Percentiles rank a stretch among this genome's conserved stretches.
These are phyloP conservation scores for Macrostomum lignano DNA, from an alignment of 1,140 invertebrate genomes.

Conservation along the genomic window DNA sequence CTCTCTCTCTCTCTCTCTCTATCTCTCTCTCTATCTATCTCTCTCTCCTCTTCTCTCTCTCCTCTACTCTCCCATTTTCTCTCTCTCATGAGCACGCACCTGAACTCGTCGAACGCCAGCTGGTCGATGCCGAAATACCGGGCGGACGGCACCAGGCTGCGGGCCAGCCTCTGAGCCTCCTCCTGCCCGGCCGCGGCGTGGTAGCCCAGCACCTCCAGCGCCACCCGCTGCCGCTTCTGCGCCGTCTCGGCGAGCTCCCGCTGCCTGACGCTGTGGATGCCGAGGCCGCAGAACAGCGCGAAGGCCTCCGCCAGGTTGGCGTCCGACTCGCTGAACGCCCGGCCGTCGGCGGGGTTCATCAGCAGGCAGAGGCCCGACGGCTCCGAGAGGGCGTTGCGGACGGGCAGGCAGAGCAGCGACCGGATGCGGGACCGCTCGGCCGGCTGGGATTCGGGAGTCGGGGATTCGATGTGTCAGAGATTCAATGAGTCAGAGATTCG, in stretches of 20 bases:
- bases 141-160: neutral
- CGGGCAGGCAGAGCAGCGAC: conserved; percentile 65
- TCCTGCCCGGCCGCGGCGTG: conserved; percentile 69
- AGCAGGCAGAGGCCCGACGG: conserved; percentile 85
- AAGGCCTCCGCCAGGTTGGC: conserved; percentile 90
- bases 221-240: conserved; percentile 86
- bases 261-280: conserved; percentile 86
- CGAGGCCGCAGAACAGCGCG: conserved; percentile 76
- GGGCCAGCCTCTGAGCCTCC: conserved; percentile 43
- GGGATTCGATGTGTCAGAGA: no score
- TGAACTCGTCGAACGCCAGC: conserved; percentile 5
- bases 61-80: no score
- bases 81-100: neutral
- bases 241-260: conserved; percentile 45
- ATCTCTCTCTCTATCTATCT: no score
- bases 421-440: conserved; percentile 40
- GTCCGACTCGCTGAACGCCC: conserved; percentile 56
- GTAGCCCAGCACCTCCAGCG: conserved; percentile 71
- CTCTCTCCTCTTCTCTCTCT: no score
- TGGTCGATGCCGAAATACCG: conserved; percentile 7
- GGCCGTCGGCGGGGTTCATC: conserved; percentile 62
- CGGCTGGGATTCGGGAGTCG: no score
- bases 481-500: no score
- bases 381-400: conserved; percentile 60
- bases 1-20: no score